Conservation (phyloP, 2,888 invertebrate species). For the Tortrix viridana region DNA sequence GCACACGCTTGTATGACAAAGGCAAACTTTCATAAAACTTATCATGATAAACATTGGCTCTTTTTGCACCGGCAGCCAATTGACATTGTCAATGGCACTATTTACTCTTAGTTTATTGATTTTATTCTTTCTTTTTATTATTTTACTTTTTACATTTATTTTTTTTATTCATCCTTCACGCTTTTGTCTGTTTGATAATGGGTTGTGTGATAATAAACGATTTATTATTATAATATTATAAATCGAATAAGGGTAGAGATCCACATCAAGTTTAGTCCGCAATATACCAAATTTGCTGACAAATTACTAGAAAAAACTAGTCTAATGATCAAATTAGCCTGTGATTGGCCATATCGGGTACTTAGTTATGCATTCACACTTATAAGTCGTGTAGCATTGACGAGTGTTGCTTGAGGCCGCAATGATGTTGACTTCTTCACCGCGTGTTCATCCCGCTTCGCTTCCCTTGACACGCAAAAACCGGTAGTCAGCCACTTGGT, state of each 20-base stretch:
- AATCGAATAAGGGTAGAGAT: slow-evolving; percentile 17
- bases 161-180: too few species aligned
- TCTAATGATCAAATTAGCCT: slow-evolving; percentile 50
- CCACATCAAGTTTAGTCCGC: slow-evolving; percentile 12
- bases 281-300: slow-evolving; percentile 38
- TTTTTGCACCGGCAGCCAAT: too few species aligned
- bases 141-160: too few species aligned
- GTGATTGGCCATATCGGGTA: slow-evolving; percentile 43
- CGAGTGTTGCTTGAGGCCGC: slow-evolving; percentile 33
- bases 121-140: too few species aligned
- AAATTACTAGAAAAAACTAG: slow-evolving; percentile 41
- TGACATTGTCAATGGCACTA: too few species aligned
- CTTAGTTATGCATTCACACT: slow-evolving; percentile 38
- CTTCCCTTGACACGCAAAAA: slow-evolving; percentile 32
- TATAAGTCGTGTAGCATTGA: slow-evolving; percentile 54
- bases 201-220: too few species aligned
- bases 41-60: too few species aligned
- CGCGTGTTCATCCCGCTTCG: slow-evolving; percentile 24
- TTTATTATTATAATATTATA: too few species aligned
- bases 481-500: slow-evolving; percentile 5
- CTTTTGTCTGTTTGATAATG: too few species aligned
- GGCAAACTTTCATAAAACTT: too few species aligned
- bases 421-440: slow-evolving; percentile 21
- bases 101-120: too few species aligned
- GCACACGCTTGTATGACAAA: too few species aligned